Base-by-base conservation (phyloP, 92 coral and sea anemone species). In the Diadumene lineata region DNA sequence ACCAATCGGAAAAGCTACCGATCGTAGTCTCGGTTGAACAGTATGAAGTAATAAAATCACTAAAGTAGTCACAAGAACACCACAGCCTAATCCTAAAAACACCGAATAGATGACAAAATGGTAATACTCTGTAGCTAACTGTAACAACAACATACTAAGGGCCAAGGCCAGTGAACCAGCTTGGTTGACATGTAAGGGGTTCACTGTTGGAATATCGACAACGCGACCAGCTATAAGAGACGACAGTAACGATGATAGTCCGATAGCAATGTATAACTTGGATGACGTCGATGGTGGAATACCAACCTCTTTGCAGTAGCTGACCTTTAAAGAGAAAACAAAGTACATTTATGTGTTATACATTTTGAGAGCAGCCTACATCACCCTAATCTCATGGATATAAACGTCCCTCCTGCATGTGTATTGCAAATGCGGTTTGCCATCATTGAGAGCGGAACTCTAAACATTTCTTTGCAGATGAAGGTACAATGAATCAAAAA, bases 151-250 rank as follows among this genome's bases (percentile, higher is more conserved):
- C 58, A 64, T 75, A 55, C 71, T 63, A 38, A 66, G 16, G 0
- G 62, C 81, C 72, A 76, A 44, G 81, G 34, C 64, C 19, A 76
- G 28, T 31, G 72, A 28, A 13, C 69, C 79, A 60, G 29, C 79
- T 43, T 74, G 79, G 27, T 62, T 74, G 32, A 74, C 23, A 53
- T 74, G 79, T 7, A 74, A 38, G 11, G 79, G 79, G 51, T 74
- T 58, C 68, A 73, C 28, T 29, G 78, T 2, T 30, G 48, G 66
- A 1, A 73, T 73, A 46, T 74, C 79, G 24, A 60, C 15, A 2
- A 34, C 64, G 19, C 81, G 31, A 0, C 81, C 81, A 21, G 56
- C 68, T 15, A 75, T 55, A n/a, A 75, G 11, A 63, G 60, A 26
- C 23, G 72, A 64, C 16, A 22, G 1, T 27, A 75, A 34, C 6